A percentile compares a stretch with the other conserved stretches of the same genome.
Conservation (phyloP, 2,113 vertebrate genomes). For the Barnardius zonarius region DNA sequence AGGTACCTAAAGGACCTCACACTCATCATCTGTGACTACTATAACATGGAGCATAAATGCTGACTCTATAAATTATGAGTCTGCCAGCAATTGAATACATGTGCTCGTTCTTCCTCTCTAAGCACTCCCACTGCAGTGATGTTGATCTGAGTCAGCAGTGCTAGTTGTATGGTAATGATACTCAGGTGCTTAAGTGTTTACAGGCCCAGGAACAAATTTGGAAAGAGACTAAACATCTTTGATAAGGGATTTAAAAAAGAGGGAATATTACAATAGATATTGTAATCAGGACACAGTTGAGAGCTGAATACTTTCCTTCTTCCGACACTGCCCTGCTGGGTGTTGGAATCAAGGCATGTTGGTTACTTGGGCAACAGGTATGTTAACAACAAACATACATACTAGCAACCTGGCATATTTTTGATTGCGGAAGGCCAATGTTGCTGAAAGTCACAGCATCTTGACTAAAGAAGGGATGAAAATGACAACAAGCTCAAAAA, state of each 20-base stretch:
- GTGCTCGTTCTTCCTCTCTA: background rate
- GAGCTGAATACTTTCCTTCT: background rate
- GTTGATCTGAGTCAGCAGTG: background rate
- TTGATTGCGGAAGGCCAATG: background rate
- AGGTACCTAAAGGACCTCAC: background rate
- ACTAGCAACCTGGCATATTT: rapidly evolving
- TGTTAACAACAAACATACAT: background rate
- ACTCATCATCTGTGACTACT: background rate
- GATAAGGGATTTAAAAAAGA: background rate
- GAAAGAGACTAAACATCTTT: background rate
- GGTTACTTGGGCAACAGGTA: background rate
- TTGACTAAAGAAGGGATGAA: background rate
- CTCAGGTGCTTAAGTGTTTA: background rate
- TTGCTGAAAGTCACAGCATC: background rate
- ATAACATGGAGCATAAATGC: background rate
- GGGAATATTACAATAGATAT: background rate
- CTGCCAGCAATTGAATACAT: background rate
- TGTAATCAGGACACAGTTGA: background rate
- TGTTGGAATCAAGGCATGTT: background rate
- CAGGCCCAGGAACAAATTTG: background rate
- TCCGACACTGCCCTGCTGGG: background rate
- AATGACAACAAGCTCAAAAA: background rate
- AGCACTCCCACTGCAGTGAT: background rate
- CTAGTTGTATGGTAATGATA: background rate
- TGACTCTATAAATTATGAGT: background rate